Evolutionary conservation across 2,888 invertebrate species (phyloP), one percentile per base, ranked within the genome.

Genomic region (Lasioglossum lativentre): DNA sequence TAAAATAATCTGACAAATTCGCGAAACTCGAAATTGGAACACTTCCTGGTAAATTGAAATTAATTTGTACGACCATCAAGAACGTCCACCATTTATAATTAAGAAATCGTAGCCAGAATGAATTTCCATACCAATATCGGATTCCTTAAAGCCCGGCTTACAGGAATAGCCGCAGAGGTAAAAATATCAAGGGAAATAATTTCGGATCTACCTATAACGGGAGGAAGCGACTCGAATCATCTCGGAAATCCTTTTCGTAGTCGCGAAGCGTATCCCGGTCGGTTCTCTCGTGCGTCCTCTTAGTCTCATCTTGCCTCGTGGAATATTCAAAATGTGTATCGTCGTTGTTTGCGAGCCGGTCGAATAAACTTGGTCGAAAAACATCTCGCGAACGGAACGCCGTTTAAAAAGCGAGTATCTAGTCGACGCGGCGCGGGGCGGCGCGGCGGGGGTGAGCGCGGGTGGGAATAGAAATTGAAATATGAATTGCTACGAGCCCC

Each of bases 401-500:
- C 72, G 56, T 66, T 83, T 83, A 83, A 83, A 83, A 83, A 76
- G 38, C 45, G 63, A 52, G n/a, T 42, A 59, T 45, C 52, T 63
- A 19, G 63, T 63, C 19, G 56, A 12, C 56, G 27, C 14, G 34
- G 23, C 0, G 23, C 3, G 38, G 12, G 19, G 8, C 16, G n/a
- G n/a, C 56, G 27, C 14, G 34, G 23, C 0, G 23, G 1, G 38
- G 12, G 19, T 4, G 38, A 8, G 38, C 1, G 19, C 30, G 30
- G 34, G 59, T 14, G 8, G 80, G 75, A 75, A 75, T 72, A 68
- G 78, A 70, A 80, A 88, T 87, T 87, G 88, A 87, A 87, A 86
- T 84, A 83, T 84, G 88, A 87, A 86, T 83, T 59, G 81, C 79
- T 75, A 77, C 80, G 45, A 30, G 74, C 23, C 23, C 72, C 63